Evolutionary conservation across 2,113 vertebrate genomes (phyloP).

Genomic region (cat (Felis catus)): F.catus_Fca126_mat1.0 CM031418.1:66573501-66574000

Average conservation of each 20-base stretch:
- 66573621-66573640: background rate
- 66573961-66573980: too few relatives aligned
- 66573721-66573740: background rate
- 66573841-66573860: background rate
- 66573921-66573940: background rate
- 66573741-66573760: background rate
- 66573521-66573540: background rate
- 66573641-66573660: background rate
- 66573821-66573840: background rate
- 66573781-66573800: background rate
- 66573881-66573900: background rate
- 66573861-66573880: background rate
- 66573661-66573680: background rate
- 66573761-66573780: background rate
- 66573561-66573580: background rate
- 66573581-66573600: background rate
- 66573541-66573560: background rate
- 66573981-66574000: background rate
- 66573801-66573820: background rate
- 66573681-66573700: background rate
- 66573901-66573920: background rate
- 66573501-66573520: background rate
- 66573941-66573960: background rate
- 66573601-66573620: background rate
- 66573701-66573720: background rate